Evolutionary conservation across 1,140 invertebrate genomes (phyloP).

Genomic region (Drosophila teissieri): DNA sequence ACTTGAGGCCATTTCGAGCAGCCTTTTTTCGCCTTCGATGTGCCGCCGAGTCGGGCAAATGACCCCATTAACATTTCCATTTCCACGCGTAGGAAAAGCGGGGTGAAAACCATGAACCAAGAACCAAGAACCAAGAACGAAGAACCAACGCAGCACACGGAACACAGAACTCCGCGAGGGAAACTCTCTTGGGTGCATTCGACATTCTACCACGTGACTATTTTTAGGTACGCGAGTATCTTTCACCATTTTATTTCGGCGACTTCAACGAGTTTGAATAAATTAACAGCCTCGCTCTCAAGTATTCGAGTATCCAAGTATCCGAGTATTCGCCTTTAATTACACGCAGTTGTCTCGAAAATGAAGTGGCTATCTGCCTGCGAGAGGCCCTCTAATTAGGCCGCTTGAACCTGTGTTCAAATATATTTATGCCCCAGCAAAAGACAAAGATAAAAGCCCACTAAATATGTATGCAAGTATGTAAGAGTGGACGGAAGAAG

Average conservation of each 20-base stretch:
- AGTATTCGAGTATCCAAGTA: constrained; percentile 19
- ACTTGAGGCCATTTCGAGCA: constrained; percentile 38
- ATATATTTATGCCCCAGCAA: constrained; percentile 43
- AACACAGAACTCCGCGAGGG: background rate
- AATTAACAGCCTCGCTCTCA: constrained; percentile 54
- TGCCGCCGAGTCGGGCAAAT: constrained; percentile 64
- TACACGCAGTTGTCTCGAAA: constrained; percentile 59
- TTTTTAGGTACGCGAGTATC: constrained; percentile 34
- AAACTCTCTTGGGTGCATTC: constrained; percentile 58
- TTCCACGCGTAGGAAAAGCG: constrained; percentile 33
- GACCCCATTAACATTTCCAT: constrained; percentile 79
- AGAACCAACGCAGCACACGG: background rate
- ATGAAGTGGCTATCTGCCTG: constrained; percentile 40
- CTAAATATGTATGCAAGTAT: constrained; percentile 17
- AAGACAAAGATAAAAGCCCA: constrained; percentile 45
- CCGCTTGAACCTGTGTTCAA: constrained; percentile 38
- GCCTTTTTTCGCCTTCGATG: constrained; percentile 23
- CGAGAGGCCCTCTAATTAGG: constrained; percentile 60
- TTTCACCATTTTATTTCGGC: constrained; percentile 30
- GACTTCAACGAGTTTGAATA: constrained; percentile 65
- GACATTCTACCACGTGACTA: constrained; percentile 50
- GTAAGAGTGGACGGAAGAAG: background rate
- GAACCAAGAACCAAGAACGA: background rate
- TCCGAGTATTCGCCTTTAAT: constrained; percentile 61
- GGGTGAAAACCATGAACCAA: background rate